These are phyloP conservation scores for Theristicus caerulescens DNA, from an alignment of 2,113 vertebrate species.

Conservation along the genomic window DNA sequence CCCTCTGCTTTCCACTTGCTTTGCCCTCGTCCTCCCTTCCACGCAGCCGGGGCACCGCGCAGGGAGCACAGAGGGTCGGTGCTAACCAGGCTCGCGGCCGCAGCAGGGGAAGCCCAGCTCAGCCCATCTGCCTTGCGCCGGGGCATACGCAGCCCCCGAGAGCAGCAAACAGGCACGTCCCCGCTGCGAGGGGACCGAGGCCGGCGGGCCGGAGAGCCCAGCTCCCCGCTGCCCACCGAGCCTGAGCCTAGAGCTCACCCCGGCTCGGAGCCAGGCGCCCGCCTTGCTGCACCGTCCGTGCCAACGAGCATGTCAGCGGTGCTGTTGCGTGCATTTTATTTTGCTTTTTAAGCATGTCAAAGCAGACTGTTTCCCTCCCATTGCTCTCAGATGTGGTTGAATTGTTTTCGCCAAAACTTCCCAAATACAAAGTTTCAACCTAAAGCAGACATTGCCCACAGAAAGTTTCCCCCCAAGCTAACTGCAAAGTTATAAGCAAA, in stretches of 20 bases:
- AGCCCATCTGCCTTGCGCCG: rapidly evolving
- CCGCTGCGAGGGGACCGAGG: background rate
- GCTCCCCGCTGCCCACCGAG: background rate
- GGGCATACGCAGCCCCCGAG: rapidly evolving
- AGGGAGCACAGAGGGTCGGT: background rate
- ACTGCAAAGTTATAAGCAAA: conserved; percentile 6
- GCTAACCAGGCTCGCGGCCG: background rate
- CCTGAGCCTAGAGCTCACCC: background rate
- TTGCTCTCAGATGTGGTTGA: conserved; percentile 16
- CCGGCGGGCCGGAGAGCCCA: rapidly evolving
- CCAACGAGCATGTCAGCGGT: background rate
- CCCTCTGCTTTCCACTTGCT: background rate
- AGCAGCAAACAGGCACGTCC: background rate
- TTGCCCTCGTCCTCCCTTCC: background rate
- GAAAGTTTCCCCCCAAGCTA: background rate
- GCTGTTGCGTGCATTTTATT: background rate
- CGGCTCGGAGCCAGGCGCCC: rapidly evolving
- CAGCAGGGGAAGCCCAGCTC: background rate
- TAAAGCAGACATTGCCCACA: conserved; percentile 40
- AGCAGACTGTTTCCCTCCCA: background rate
- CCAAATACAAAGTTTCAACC: conserved; percentile 32
- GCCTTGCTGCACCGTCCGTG: rapidly evolving
- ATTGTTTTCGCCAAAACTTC: conserved; percentile 37
- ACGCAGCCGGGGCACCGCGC: background rate
- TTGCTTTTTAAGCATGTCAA: background rate